phyloP scores from a whole-genome alignment of 2,888 invertebrate species.

The Biston betularia region DNA sequence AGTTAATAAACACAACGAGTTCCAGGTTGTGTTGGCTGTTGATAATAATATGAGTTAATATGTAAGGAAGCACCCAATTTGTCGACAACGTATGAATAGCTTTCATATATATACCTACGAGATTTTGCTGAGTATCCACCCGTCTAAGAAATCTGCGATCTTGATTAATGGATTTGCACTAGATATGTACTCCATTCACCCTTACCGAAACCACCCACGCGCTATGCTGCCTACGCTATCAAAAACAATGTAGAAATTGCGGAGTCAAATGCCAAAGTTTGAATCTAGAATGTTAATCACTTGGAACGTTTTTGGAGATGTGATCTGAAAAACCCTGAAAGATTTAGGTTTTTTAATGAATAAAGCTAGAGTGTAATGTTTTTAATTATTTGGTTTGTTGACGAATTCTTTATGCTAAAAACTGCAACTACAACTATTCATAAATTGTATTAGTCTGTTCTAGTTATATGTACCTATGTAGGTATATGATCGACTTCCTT shows the following conservation, averaged over 20 bases:
- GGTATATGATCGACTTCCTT: neutral
- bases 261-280: slow-evolving; percentile 14
- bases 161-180: slow-evolving; percentile 11
- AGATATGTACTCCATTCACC: slow-evolving; percentile 7
- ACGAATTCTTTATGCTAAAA: neutral
- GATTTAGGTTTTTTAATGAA: neutral
- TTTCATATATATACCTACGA: no score
- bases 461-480: no score
- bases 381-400: neutral
- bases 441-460: neutral
- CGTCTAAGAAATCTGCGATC: slow-evolving; percentile 1
- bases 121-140: neutral
- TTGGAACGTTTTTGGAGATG: neutral
- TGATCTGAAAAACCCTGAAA: slow-evolving; percentile 2
- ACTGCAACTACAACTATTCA: neutral
- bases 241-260: neutral
- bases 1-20: neutral
- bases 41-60: neutral
- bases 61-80: neutral
- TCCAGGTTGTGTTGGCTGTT: no score
- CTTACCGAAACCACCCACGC: slow-evolving; percentile 12
- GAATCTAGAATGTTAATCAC: slow-evolving; percentile 13
- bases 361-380: neutral
- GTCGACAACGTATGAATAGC: neutral
- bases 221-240: slow-evolving; percentile 14